Evolutionary conservation across 2,888 invertebrate genomes (phyloP).

Genomic region (Sphaerophoria rueppellii): DNA sequence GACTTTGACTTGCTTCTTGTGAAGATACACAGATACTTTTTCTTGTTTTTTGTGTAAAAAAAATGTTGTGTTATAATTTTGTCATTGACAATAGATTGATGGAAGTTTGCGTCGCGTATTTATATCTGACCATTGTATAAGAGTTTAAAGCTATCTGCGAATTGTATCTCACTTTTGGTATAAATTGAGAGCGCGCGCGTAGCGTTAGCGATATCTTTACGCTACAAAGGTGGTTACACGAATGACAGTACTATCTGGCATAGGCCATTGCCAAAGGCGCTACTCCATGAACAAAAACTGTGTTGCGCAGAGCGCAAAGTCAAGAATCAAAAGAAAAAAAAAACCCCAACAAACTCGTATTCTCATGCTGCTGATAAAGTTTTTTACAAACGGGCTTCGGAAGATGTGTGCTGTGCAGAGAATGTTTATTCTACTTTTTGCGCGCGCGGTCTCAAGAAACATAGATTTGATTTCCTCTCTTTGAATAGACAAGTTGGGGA

Average conservation of each 20-base stretch:
- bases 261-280: constrained; percentile 65
- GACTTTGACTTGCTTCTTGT: neutral
- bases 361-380: constrained; percentile 7
- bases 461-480: neutral
- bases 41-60: constrained; percentile 19
- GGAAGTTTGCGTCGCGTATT: constrained; percentile 41
- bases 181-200: constrained; percentile 16
- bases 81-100: constrained; percentile 30
- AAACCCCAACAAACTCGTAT: constrained; percentile 58
- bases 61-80: constrained; percentile 21
- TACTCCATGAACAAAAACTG: constrained; percentile 24
- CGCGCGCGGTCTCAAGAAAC: constrained; percentile 1
- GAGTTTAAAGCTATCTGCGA: constrained; percentile 9
- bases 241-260: constrained; percentile 59
- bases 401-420: constrained; percentile 11
- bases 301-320: constrained; percentile 50
- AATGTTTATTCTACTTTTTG: neutral
- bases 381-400: constrained; percentile 15
- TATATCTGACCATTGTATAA: constrained; percentile 56
- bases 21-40: constrained; percentile 30
- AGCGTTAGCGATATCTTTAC: constrained; percentile 56
- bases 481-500: constrained; percentile 9
- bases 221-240: constrained; percentile 64
- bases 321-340: constrained; percentile 36
- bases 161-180: constrained; percentile 27